Evolutionary conservation across 2,888 invertebrate genomes (phyloP), one percentile per base, ranked within the genome.

Genomic region (Entomobrya multifasciata): DNA sequence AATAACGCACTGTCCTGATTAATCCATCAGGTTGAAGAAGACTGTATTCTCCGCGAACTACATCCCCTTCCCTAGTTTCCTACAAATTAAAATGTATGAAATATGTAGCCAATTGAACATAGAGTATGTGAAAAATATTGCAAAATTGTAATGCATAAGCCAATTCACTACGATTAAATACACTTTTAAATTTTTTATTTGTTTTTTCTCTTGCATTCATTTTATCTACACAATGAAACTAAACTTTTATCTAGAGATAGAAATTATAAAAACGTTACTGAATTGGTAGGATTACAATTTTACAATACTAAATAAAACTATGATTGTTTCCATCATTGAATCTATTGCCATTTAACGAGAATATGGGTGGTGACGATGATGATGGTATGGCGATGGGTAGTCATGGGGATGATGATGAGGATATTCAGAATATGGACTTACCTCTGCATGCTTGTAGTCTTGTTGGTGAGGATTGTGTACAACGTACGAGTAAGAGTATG

Each of bases 21-120:
- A 88, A 36, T 8, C 88, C 88, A 44, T 88, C 87, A 8, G 87
- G 84, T 70, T 87, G 85, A 22, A 88, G 27, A n/a, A 87, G 49
- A 30, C 85, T 87, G 57, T 88, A 88, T 17, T 84, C 57, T n/a
- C 88, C 88, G 47, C 49, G 52, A 30, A 88, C 88, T 10, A 30
- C 27, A 20, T 77, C 87, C 30, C 88, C 87, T 8, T 77, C 22
- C 30, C 87, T 62, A 17, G 36, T 87, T 70, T 88, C 88, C 88
- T 88, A 27, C 17, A 25, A 30, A 41, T 8, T 22, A 20, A 55
- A 44, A 22, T 62, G 11, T 47, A 78, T n/a, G 44, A 47, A 20
- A 57, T 20, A 62, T n/a, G 27, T 41, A n/a, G n/a, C n/a, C n/a
- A n/a, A n/a, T n/a, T n/a, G n/a, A n/a, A n/a, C n/a, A n/a, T 57